Evolutionary conservation across 2,113 vertebrate genomes (phyloP).

Genomic region (Lepus americanus): DNA sequence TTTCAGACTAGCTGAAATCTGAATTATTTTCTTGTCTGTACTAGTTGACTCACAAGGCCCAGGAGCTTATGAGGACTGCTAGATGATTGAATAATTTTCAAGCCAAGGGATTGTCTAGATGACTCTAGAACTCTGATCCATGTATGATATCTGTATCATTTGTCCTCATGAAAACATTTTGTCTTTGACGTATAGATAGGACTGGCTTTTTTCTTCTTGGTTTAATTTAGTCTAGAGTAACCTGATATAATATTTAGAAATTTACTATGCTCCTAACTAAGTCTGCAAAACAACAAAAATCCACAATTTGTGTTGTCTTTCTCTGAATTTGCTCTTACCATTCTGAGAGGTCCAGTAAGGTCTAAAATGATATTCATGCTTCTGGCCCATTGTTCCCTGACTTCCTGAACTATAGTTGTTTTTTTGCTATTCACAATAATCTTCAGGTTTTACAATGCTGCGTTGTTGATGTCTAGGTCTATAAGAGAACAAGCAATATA

Average conservation of each 20-base stretch:
- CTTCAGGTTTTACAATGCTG: background rate
- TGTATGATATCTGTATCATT: slow-evolving; percentile 61
- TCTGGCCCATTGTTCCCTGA: background rate
- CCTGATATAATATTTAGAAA: slow-evolving; percentile 64
- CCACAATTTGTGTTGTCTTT: slow-evolving; percentile 53
- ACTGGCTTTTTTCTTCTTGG: slow-evolving; percentile 62
- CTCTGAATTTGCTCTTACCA: background rate
- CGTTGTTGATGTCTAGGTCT: background rate
- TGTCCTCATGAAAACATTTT: slow-evolving; percentile 47
- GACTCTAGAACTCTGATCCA: background rate
- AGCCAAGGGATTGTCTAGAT: slow-evolving; percentile 61
- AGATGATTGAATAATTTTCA: slow-evolving; percentile 42
- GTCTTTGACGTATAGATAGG: slow-evolving; percentile 60
- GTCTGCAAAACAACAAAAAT: slow-evolving; percentile 69
- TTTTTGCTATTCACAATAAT: background rate
- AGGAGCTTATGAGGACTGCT: slow-evolving; percentile 49
- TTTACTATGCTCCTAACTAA: slow-evolving; percentile 71
- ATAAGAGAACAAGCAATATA: background rate
- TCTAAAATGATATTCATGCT: background rate
- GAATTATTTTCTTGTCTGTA: slow-evolving; percentile 58
- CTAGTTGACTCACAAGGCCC: slow-evolving; percentile 54
- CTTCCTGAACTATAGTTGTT: background rate
- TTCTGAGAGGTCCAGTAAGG: background rate
- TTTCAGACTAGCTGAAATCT: slow-evolving; percentile 74
- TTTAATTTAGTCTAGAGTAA: slow-evolving; percentile 72